Evolutionary conservation across 2,888 invertebrate species (phyloP), one percentile per base, ranked within the genome.

Genomic region (Xestia c-nigrum): DNA sequence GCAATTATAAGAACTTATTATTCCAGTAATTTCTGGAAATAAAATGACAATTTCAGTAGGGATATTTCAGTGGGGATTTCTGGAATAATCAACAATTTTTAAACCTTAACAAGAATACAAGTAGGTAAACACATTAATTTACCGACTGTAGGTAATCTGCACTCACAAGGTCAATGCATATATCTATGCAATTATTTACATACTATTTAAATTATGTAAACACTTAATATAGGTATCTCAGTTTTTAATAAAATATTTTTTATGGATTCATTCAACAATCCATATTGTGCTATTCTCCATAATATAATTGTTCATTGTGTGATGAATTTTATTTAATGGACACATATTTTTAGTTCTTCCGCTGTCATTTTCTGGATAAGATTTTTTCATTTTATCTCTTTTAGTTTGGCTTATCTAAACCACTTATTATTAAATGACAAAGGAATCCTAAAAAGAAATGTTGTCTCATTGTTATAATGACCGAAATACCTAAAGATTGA

Each of bases 141-240:
- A 64, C 63, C 50, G 46, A 14, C 2, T 10, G n/a, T 66, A 83
- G 40, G 55, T 82, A 79, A 67, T 47, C 31, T 64, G 55, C 47
- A 72, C 31, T 59, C 5, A 10, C 71, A 84, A 81, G 68, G 80
- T 72, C 67, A 64, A 46, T 68, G 63, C 64, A 68, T 78, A 71
- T 78, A 80, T 74, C 74, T 59, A 63, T 65, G 68, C 47, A 76
- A 72, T 72, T 66, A 81, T 83, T 68, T 65, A 81, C 64, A 47
- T 70, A 89, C 91, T 87, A 63, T 78, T 78, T 64, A 47, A 40
- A 67, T 46, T 47, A 63, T 52, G 38, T 71, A 52, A 52, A 50
- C 31, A 46, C 21, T 40, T 52, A 24, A 4, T 43, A n/a, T 6
- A 19, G 21, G 6, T 40, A 19, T 16, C 47, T 14, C 2, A 21